These are phyloP conservation scores for Xiphophorus maculatus DNA, from an alignment of 2,113 vertebrate species.

Conservation along the genomic window DNA sequence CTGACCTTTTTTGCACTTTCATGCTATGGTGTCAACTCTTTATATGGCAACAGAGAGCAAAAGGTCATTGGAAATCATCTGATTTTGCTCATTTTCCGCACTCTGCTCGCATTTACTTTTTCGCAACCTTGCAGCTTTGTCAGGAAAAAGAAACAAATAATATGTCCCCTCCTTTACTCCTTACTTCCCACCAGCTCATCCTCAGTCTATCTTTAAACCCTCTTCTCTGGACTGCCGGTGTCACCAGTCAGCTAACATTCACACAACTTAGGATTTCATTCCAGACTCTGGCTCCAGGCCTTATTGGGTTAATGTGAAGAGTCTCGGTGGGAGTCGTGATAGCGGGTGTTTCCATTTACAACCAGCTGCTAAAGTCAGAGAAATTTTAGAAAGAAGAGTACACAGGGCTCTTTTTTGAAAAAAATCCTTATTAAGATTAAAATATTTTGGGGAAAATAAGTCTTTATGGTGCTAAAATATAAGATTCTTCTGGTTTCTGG, in stretches of 20 bases:
- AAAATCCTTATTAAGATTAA: neutral
- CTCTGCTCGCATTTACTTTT: conserved; percentile 7
- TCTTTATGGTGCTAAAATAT: neutral
- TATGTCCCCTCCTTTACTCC: conserved; percentile 12
- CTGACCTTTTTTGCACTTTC: neutral
- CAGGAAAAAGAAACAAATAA: neutral
- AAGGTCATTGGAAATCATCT: conserved; percentile 23
- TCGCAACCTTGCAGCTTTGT: neutral
- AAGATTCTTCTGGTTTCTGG: neutral
- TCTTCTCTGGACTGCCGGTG: conserved; percentile 35
- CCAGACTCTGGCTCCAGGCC: conserved; percentile 45
- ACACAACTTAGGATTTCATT: conserved; percentile 44
- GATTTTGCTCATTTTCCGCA: neutral
- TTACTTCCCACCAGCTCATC: conserved; percentile 22
- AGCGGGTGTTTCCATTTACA: conserved; percentile 2
- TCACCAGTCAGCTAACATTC: conserved; percentile 56
- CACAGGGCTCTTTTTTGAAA: neutral
- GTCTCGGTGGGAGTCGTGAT: conserved; percentile 24
- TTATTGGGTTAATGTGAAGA: conserved; percentile 58
- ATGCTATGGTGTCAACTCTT: neutral
- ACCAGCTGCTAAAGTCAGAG: neutral
- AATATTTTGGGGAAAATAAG: neutral
- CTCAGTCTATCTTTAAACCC: conserved; percentile 67
- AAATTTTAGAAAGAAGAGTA: neutral
- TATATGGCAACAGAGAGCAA: conserved; percentile 11